phyloP scores from a whole-genome alignment of 2,113 vertebrate genomes.

The Sinocyclocheilus rhinocerous region DNA sequence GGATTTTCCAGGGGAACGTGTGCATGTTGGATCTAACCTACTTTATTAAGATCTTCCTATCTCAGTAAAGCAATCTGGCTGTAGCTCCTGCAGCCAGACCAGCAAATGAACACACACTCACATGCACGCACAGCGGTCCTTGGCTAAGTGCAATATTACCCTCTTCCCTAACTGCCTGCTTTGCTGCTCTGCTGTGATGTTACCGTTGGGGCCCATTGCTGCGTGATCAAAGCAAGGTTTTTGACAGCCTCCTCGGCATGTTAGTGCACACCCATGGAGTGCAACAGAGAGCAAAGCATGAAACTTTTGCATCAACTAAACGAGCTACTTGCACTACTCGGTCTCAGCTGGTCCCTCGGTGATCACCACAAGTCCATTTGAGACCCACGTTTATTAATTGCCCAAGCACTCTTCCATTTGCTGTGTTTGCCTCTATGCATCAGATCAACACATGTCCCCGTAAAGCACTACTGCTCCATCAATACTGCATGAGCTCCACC shows the following conservation, averaged over 20 bases:
- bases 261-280: conserved; percentile 25
- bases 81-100: neutral
- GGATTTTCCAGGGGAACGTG: conserved; percentile 16
- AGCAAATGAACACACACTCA: neutral
- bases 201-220: conserved; percentile 37
- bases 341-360: conserved; percentile 10
- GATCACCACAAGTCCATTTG: conserved; percentile 38
- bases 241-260: conserved; percentile 32
- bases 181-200: conserved; percentile 42
- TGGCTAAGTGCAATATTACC: conserved; percentile 23
- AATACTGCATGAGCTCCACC: conserved; percentile 54
- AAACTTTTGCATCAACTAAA: conserved; percentile 44
- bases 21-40: neutral
- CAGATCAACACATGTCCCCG: conserved; percentile 37
- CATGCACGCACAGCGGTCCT: conserved; percentile 8
- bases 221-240: conserved; percentile 31
- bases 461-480: conserved; percentile 53
- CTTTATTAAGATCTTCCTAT: conserved; percentile 10
- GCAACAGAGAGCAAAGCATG: conserved; percentile 19
- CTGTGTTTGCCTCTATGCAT: conserved; percentile 11
- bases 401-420: neutral
- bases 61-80: conserved; percentile 10
- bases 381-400: conserved; percentile 31
- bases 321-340: conserved; percentile 27
- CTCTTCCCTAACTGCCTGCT: conserved; percentile 43